Conservation (phyloP, 1,140 invertebrate species). For the Drosophila burlai region DNA sequence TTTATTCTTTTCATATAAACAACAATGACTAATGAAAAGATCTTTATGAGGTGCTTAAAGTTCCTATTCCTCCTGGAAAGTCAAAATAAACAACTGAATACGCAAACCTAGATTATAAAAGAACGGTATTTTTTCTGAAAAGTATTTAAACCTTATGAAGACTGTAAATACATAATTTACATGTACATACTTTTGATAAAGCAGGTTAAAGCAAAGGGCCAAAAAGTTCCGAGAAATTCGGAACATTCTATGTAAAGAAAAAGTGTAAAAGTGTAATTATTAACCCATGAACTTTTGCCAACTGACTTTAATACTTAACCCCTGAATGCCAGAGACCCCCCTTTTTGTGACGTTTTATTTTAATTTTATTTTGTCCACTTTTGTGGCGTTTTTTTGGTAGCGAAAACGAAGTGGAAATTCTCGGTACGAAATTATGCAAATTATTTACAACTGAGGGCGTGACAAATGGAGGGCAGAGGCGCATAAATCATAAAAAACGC, state of each 20-base stretch:
- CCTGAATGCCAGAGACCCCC: conserved; percentile 12
- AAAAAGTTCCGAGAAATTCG: neutral
- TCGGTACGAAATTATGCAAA: conserved; percentile 49
- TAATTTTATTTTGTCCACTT: neutral
- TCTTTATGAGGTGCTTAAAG: neutral
- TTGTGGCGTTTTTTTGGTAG: conserved; percentile 29
- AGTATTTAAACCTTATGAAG: neutral
- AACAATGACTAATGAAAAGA: conserved; percentile 1
- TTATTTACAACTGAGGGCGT: conserved; percentile 48
- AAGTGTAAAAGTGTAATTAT: neutral
- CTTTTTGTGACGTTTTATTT: conserved; percentile 15
- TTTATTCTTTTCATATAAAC: neutral
- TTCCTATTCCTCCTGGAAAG: neutral
- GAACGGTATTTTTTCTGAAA: no score
- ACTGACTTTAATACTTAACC: conserved; percentile 28
- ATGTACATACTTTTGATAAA: neutral
- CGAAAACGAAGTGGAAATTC: conserved; percentile 10
- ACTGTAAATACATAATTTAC: no score
- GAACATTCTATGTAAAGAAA: conserved; percentile 5
- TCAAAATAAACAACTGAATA: neutral
- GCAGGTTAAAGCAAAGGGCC: neutral
- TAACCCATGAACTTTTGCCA: conserved; percentile 17
- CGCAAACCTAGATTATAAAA: no score
- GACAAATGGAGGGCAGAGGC: conserved; percentile 35
- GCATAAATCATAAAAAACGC: conserved; percentile 66